Evolutionary conservation across 2,113 vertebrate genomes (phyloP).

Genomic region (Tenebrosternarchus preto): DNA sequence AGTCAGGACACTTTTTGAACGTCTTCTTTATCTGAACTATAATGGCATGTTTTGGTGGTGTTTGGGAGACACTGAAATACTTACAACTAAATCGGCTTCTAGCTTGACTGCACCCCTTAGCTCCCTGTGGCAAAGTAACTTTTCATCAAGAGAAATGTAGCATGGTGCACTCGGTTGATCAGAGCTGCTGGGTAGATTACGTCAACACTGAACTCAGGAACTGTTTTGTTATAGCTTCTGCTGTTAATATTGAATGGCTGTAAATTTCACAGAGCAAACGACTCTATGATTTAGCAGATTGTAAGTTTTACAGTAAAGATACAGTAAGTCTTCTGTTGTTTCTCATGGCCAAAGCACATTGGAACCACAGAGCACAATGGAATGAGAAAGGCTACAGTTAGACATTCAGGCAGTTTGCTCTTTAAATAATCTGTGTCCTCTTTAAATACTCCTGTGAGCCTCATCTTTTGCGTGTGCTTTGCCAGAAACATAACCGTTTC

Average conservation of each 20-base stretch:
- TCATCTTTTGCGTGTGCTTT: neutral
- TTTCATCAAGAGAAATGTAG: neutral
- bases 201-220: too few relatives aligned
- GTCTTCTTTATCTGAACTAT: neutral
- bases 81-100: neutral
- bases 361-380: neutral
- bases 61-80: neutral
- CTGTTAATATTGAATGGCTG: too few relatives aligned
- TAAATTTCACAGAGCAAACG: too few relatives aligned
- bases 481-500: neutral
- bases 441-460: neutral
- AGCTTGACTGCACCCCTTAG: neutral
- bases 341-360: neutral
- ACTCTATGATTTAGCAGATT: too few relatives aligned
- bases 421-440: too few relatives aligned
- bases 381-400: neutral
- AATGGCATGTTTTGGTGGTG: neutral
- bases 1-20: neutral
- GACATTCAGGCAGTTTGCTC: neutral
- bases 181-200: too few relatives aligned
- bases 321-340: neutral
- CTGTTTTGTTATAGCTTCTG: too few relatives aligned
- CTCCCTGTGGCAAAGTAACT: neutral
- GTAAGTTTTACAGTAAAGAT: too few relatives aligned
- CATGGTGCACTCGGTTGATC: too few relatives aligned